Evolutionary conservation across 2,113 vertebrate species (phyloP).

Genomic region (Puntigrus tetrazona): DNA sequence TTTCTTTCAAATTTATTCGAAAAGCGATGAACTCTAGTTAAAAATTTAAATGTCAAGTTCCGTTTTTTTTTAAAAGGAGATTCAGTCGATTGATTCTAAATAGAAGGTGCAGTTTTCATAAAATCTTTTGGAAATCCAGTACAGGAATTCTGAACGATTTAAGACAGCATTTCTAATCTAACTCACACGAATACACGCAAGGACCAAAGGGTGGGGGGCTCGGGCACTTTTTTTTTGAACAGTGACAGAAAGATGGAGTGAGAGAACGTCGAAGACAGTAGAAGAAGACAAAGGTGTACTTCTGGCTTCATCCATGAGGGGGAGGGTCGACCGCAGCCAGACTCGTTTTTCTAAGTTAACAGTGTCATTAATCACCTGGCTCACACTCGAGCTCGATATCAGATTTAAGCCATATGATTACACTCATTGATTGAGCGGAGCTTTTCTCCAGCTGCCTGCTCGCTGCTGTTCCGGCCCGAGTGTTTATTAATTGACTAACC

Average conservation of each 20-base stretch:
- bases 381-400: constrained; percentile 56
- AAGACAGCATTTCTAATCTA: background rate
- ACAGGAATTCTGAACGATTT: background rate
- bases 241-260: background rate
- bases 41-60: background rate
- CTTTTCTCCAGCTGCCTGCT: constrained; percentile 59
- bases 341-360: constrained; percentile 67
- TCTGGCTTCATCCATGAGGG: constrained; percentile 24
- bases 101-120: background rate
- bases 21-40: background rate
- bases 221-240: background rate
- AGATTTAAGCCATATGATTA: constrained; percentile 71
- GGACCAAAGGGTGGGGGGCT: background rate
- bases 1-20: background rate
- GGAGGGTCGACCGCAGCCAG: constrained; percentile 44
- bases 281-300: background rate
- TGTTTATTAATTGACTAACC: constrained; percentile 68
- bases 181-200: background rate
- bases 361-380: constrained; percentile 73
- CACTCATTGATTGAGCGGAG: constrained; percentile 72
- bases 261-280: background rate
- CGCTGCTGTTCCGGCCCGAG: constrained; percentile 56
- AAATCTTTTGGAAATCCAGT: background rate
- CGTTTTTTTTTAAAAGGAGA: constrained; percentile 5
- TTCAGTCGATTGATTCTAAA: background rate